Conservation (phyloP, 2,888 invertebrate genomes). For the Cryptocephalus primarius region DNA sequence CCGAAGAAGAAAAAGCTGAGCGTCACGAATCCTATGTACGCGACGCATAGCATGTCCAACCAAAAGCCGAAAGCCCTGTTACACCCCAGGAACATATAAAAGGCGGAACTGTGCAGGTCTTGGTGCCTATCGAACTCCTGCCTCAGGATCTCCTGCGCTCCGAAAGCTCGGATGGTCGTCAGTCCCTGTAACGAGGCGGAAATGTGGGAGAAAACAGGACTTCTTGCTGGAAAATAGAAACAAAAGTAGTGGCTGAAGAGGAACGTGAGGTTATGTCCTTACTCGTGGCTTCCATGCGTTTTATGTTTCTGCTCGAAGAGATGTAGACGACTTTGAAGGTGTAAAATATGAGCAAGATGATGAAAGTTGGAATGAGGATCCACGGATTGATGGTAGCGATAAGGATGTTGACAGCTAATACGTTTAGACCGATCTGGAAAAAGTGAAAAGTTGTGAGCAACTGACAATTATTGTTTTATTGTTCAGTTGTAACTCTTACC, state of each 20-base stretch:
- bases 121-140: slow-evolving; percentile 54
- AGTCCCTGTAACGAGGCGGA: slow-evolving; percentile 67
- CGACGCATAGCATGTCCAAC: slow-evolving; percentile 41
- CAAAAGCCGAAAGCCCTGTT: slow-evolving; percentile 62
- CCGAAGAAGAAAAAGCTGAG: slow-evolving; percentile 24
- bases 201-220: slow-evolving; percentile 68
- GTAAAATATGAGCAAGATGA: slow-evolving; percentile 55
- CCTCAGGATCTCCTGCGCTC: slow-evolving; percentile 51
- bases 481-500: too few species aligned
- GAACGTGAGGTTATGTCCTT: slow-evolving; percentile 23
- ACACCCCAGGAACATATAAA: slow-evolving; percentile 53
- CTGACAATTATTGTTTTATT: too few species aligned
- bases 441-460: neutral
- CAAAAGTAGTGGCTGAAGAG: neutral
- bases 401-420: slow-evolving; percentile 63
- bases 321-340: slow-evolving; percentile 58
- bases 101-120: slow-evolving; percentile 61
- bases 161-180: slow-evolving; percentile 62
- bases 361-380: slow-evolving; percentile 52
- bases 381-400: slow-evolving; percentile 61
- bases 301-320: slow-evolving; percentile 62
- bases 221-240: slow-evolving; percentile 46
- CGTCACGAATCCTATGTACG: slow-evolving; percentile 23
- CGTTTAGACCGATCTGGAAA: slow-evolving; percentile 35
- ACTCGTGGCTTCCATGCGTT: slow-evolving; percentile 58